Evolutionary conservation across 2,113 vertebrate genomes (phyloP).

Genomic region (Megalops atlanticus): DNA sequence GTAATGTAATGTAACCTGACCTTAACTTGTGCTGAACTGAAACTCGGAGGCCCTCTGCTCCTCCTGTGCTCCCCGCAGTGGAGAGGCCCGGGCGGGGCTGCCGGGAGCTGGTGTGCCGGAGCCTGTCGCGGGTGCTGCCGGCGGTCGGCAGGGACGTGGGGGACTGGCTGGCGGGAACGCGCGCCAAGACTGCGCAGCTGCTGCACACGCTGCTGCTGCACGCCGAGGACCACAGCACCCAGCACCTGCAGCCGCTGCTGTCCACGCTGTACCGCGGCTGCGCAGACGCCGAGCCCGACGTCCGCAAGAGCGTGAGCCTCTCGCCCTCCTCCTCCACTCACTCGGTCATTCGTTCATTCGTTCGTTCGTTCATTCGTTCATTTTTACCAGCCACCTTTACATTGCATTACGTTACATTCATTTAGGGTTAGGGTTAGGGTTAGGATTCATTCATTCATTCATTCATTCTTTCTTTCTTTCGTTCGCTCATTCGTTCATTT

Average conservation of each 20-base stretch:
- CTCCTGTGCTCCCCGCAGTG: slow-evolving; percentile 56
- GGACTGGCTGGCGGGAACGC: slow-evolving; percentile 86
- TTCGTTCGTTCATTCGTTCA: no score
- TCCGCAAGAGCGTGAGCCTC: slow-evolving; percentile 80
- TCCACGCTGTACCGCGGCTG: slow-evolving; percentile 78
- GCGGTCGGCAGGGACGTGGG: slow-evolving; percentile 80
- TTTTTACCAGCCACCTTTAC: no score
- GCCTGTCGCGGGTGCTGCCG: slow-evolving; percentile 84
- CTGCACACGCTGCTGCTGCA: slow-evolving; percentile 81
- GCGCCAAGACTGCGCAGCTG: slow-evolving; percentile 84
- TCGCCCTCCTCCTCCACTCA: background rate
- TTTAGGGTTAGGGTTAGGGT: no score
- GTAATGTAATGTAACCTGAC: no score
- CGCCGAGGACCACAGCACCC: slow-evolving; percentile 85
- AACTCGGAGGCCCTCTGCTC: background rate
- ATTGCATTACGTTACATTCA: no score
- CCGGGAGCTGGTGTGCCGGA: slow-evolving; percentile 88
- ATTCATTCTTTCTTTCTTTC: no score
- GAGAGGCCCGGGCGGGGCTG: slow-evolving; percentile 86
- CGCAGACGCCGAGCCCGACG: slow-evolving; percentile 71
- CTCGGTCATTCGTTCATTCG: no score
- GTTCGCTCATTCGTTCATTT: no score
- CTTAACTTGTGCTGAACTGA: background rate
- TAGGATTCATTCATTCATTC: no score
- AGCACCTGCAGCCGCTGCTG: slow-evolving; percentile 86